Evolutionary conservation across 2,888 invertebrate species (phyloP).

Genomic region (Alsophila aescularia): DNA sequence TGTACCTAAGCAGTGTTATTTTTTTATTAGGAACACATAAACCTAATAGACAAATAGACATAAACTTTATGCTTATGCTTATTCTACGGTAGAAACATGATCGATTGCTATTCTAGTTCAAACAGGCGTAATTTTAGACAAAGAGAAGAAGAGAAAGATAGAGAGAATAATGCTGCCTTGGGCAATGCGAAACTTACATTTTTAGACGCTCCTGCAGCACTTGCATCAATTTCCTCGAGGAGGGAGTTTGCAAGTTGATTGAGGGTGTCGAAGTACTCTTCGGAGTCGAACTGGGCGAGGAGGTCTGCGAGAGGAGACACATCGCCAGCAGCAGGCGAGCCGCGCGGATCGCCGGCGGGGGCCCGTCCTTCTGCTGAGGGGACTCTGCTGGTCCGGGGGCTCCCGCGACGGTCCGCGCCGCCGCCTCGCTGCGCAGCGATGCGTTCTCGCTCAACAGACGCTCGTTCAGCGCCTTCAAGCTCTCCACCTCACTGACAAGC

Average conservation of each 20-base stretch:
- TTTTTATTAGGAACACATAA: too few relatives aligned
- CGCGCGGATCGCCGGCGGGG: slow-evolving; percentile 88
- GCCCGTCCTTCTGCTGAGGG: slow-evolving; percentile 98
- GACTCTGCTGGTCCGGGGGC: slow-evolving; percentile 91
- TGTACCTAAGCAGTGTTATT: too few relatives aligned
- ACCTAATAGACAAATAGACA: too few relatives aligned
- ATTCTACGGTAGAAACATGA: too few relatives aligned
- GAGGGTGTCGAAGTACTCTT: slow-evolving; percentile 88
- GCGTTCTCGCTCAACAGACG: slow-evolving; percentile 87
- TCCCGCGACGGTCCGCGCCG: slow-evolving; percentile 88
- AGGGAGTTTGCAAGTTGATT: slow-evolving; percentile 93
- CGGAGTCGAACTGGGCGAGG: slow-evolving; percentile 91
- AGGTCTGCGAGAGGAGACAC: slow-evolving; percentile 94
- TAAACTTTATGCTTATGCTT: too few relatives aligned
- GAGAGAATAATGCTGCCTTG: not conserved
- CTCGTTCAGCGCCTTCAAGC: slow-evolving; percentile 87
- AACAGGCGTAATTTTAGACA: too few relatives aligned
- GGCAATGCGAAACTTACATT: slow-evolving; percentile 80
- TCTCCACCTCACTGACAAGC: slow-evolving; percentile 87
- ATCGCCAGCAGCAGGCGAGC: slow-evolving; percentile 90
- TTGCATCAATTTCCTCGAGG: slow-evolving; percentile 90
- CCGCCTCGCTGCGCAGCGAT: slow-evolving; percentile 83
- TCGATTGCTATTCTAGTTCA: too few relatives aligned
- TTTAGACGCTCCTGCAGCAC: slow-evolving; percentile 87
- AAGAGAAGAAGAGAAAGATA: too few relatives aligned